Evolutionary conservation across 2,888 invertebrate genomes (phyloP), one percentile per base, ranked within the genome.

Genomic region (Hedya salicella): DNA sequence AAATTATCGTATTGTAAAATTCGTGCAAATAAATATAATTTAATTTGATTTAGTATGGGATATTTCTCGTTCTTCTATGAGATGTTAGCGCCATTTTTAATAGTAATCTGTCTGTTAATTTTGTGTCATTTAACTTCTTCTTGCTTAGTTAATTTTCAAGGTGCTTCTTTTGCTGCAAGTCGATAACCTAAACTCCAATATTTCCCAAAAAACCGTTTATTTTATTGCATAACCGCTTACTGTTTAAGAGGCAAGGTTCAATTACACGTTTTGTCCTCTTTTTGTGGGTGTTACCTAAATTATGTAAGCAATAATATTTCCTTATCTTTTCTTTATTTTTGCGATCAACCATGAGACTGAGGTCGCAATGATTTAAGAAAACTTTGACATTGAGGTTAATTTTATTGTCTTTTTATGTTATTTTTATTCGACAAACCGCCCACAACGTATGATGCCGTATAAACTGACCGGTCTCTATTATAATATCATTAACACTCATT

Each of bases 321-420:
- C 62, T 54, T 54, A 46, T 46, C 32, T 44, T 44, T 56, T 5
- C 13, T 62, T 46, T 46, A 46, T 9, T 39, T 44, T n/a, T 32
- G 32, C 50, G 61, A 50, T 30, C 56, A 39, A 25, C 64, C 64
- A 25, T 64, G 57, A 64, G 36, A 52, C 50, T 25, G 50, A 64
- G 57, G 64, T 52, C 50, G 32, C 40, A 36, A 25, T 59, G 50
- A 52, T 36, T 59, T 36, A 59, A 50, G 50, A 46, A 64, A 64
- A 64, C 57, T n/a, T n/a, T 21, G 50, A 36, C 50, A 57, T 49
- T 42, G 49, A 42, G 16, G 2, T 13, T 50, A 6, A 4, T 44
- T 36, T 42, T 49, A 48, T 30, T 39, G 40, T 54, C 21, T 21
- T 48, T 40, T 63, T 63, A 56, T 42, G 13, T 3, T 17, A 21